Evolutionary conservation across 2,888 invertebrate genomes (phyloP).

Genomic region (Rhogogaster chlorosoma): DNA sequence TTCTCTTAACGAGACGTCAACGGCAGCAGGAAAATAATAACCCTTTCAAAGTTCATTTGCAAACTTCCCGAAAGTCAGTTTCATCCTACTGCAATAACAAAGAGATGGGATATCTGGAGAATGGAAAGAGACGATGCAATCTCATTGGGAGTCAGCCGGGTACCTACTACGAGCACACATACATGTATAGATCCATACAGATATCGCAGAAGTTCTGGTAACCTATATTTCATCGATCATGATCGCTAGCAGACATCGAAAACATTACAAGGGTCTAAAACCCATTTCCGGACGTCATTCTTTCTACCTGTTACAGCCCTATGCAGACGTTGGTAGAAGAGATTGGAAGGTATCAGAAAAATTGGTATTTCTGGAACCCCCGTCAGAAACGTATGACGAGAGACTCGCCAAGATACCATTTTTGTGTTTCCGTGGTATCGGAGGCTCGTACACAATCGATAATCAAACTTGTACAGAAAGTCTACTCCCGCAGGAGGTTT

Average conservation of each 20-base stretch:
- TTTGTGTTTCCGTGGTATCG: constrained; percentile 28
- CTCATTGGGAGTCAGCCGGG: background rate
- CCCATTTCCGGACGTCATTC: constrained; percentile 47
- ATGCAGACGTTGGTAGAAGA: constrained; percentile 3
- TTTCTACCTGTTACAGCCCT: constrained; percentile 33
- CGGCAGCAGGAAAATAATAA: constrained; percentile 30
- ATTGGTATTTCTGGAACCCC: constrained; percentile 28
- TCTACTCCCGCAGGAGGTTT: background rate
- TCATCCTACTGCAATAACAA: constrained; percentile 33
- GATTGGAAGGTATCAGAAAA: constrained; percentile 29
- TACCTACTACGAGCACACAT: background rate
- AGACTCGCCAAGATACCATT: constrained; percentile 28
- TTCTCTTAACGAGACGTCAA: constrained; percentile 42
- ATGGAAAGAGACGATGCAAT: background rate
- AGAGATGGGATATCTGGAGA: background rate
- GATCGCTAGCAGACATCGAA: constrained; percentile 1
- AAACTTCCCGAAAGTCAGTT: constrained; percentile 27
- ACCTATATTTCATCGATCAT: constrained; percentile 38
- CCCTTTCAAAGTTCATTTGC: constrained; percentile 36
- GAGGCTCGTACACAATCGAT: constrained; percentile 6
- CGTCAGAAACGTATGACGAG: constrained; percentile 46
- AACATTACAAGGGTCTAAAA: constrained; percentile 50
- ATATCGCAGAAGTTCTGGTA: constrained; percentile 22
- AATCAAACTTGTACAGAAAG: constrained; percentile 33
- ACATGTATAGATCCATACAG: background rate